Percentiles rank a stretch among this genome's conserved stretches.
Evolutionary conservation across 2,888 invertebrate genomes (phyloP).

Genomic region (Drosophila helvetica): DNA sequence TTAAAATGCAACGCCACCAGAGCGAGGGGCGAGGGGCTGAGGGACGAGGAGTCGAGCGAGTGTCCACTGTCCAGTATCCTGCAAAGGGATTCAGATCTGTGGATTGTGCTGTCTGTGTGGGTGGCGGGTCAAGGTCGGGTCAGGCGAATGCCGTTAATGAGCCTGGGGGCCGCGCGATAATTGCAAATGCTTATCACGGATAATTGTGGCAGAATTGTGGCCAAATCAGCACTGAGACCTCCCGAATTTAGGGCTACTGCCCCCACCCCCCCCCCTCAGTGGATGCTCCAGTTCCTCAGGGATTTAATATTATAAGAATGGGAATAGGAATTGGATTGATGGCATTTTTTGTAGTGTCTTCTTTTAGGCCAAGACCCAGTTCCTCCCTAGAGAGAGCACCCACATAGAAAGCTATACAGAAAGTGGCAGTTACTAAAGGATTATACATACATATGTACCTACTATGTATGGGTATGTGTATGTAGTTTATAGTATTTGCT

Average conservation of each 20-base stretch:
- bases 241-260: neutral
- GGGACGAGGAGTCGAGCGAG: neutral
- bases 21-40: neutral
- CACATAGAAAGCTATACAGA: no score
- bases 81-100: neutral
- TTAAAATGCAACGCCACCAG: constrained; percentile 24
- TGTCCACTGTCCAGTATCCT: neutral
- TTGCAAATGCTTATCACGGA: constrained; percentile 3
- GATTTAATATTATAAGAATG: no score
- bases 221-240: neutral
- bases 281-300: neutral
- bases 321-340: no score
- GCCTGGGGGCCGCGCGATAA: neutral
- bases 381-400: no score
- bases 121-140: constrained; percentile 32
- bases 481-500: no score
- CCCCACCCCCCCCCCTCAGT: neutral
- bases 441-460: no score
- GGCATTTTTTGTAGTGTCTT: neutral
- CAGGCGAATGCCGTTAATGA: constrained; percentile 19
- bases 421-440: no score
- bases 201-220: constrained; percentile 12
- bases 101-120: neutral
- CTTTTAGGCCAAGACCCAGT: neutral
- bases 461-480: no score